Percentiles rank a stretch among this genome's conserved stretches.
phyloP scores from a whole-genome alignment of 2,797 vertebrate species.

The Geotrypetes seraphini region DNA sequence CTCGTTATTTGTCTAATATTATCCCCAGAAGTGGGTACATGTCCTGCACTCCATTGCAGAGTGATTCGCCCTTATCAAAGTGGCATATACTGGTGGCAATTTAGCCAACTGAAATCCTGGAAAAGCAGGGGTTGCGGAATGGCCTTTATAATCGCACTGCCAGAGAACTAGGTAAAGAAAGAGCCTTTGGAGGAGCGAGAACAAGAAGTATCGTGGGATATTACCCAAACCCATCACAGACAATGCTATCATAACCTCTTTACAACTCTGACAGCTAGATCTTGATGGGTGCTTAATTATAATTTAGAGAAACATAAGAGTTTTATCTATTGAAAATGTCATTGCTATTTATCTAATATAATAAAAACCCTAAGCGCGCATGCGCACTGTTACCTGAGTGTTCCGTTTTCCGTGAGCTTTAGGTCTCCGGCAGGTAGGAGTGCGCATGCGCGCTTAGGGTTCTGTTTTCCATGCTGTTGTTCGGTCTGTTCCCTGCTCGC shows the following conservation, averaged over 20 bases:
- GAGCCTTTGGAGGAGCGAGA: constrained; percentile 30
- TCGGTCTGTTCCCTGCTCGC: no score
- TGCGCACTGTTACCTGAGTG: no score
- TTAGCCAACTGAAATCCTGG: constrained; percentile 50
- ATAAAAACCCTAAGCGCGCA: no score
- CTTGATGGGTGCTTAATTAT: constrained; percentile 49
- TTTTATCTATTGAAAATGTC: constrained; percentile 29
- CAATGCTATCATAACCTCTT: constrained; percentile 29
- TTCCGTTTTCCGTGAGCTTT: no score
- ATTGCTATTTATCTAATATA: constrained; percentile 52
- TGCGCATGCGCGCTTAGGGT: no score
- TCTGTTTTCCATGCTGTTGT: no score
- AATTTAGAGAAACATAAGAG: constrained; percentile 30
- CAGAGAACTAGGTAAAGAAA: constrained; percentile 36
- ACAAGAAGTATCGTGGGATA: constrained; percentile 27
- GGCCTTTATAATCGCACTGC: constrained; percentile 46
- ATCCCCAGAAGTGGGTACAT: constrained; percentile 49
- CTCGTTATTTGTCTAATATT: constrained; percentile 58
- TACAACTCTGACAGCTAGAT: constrained; percentile 44
- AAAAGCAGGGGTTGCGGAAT: constrained; percentile 35
- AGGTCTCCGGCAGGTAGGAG: no score
- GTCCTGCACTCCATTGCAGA: constrained; percentile 44
- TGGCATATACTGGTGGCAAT: constrained; percentile 56
- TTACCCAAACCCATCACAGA: constrained; percentile 8
- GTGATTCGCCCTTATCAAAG: constrained; percentile 57